Percentiles rank a stretch among this genome's conserved stretches.
These are phyloP conservation scores for Pogonus chalceus DNA, from an alignment of 1,140 invertebrate species.

Conservation along the genomic window DNA sequence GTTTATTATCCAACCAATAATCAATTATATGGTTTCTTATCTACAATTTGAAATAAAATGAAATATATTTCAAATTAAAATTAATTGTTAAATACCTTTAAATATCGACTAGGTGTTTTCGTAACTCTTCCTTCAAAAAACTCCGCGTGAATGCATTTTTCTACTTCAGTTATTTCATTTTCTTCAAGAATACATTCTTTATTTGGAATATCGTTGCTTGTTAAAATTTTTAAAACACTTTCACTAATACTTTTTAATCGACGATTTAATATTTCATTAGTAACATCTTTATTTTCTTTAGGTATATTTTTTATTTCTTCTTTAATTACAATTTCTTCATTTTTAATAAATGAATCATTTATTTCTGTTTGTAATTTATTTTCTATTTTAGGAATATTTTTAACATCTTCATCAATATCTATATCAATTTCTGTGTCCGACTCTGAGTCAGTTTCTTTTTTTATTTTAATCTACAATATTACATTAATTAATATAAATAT, in stretches of 20 bases:
- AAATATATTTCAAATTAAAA: neutral
- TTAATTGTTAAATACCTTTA: constrained; percentile 31
- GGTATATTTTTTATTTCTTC: constrained; percentile 10
- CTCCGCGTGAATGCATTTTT: constrained; percentile 45
- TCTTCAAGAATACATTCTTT: constrained; percentile 36
- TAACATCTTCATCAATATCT: constrained; percentile 43
- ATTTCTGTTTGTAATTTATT: constrained; percentile 12
- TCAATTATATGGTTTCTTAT: constrained; percentile 52
- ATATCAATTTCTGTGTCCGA: constrained; percentile 46
- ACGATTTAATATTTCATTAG: constrained; percentile 3
- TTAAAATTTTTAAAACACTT: constrained; percentile 19
- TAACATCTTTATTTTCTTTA: neutral
- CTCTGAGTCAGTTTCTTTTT: constrained; percentile 40
- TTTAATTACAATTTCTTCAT: constrained; percentile 8
- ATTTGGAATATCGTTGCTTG: constrained; percentile 31
- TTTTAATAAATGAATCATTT: constrained; percentile 9
- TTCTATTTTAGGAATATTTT: constrained; percentile 17
- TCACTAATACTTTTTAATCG: constrained; percentile 29
- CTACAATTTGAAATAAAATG: constrained; percentile 25
- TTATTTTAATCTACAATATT: constrained; percentile 26
- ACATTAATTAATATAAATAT: too few species aligned
- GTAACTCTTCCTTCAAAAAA: constrained; percentile 47
- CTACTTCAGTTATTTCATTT: constrained; percentile 40
- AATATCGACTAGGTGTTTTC: constrained; percentile 49
- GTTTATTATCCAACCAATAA: constrained; percentile 43